Conservation (phyloP, 2,797 vertebrate species). For the Spondyliosoma cantharus region DNA sequence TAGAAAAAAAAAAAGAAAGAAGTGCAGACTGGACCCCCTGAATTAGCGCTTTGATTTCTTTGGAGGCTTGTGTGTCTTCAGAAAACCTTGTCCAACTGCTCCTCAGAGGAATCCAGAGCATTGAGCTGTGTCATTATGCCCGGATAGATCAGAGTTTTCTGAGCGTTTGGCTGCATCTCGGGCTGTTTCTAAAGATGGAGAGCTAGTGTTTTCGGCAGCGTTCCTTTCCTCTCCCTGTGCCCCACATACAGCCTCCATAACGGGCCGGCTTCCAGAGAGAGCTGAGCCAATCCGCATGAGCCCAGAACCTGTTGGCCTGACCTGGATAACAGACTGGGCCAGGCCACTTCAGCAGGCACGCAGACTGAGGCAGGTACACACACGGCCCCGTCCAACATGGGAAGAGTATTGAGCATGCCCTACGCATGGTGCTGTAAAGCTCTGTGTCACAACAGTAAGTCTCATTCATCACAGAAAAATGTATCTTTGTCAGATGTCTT, state of each 20-base stretch:
- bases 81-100: conserved; percentile 44
- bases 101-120: conserved; percentile 66
- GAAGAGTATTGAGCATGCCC: neutral
- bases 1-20: conserved; percentile 17
- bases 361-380: conserved; percentile 52
- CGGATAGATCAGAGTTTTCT: conserved; percentile 63
- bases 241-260: conserved; percentile 82
- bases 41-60: conserved; percentile 67
- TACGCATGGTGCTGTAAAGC: neutral
- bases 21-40: conserved; percentile 34
- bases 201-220: conserved; percentile 58
- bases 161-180: conserved; percentile 68
- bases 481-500: neutral
- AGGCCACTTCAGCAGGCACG: conserved; percentile 58
- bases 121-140: conserved; percentile 70
- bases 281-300: conserved; percentile 78
- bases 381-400: neutral
- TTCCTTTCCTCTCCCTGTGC: conserved; percentile 72
- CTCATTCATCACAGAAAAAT: conserved; percentile 1
- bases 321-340: conserved; percentile 81
- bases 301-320: conserved; percentile 82
- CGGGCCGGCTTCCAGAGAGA: conserved; percentile 79
- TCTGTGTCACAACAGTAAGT: neutral
- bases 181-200: conserved; percentile 69
- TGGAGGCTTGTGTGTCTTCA: conserved; percentile 60